Conservation (phyloP, 2,113 vertebrate genomes). For the Brachypteracias leptosomus region DNA sequence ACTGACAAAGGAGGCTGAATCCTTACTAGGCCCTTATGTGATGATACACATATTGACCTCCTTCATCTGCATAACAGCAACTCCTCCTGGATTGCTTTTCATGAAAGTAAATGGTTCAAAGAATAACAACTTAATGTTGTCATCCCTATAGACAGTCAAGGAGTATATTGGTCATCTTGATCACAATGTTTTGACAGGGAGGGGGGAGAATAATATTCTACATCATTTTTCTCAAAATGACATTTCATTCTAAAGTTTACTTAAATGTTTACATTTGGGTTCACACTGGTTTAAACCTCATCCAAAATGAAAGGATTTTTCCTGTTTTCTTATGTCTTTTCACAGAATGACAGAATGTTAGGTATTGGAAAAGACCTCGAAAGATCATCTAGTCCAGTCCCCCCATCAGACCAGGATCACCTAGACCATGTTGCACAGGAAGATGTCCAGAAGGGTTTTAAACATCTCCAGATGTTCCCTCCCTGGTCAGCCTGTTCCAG, state of each 20-base stretch:
- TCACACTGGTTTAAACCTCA: neutral
- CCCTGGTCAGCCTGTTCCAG: too few species aligned
- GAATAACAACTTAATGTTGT: fast-evolving
- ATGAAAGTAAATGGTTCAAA: neutral
- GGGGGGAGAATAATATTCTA: neutral
- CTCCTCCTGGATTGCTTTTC: neutral
- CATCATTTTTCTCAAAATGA: neutral
- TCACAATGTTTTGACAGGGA: neutral
- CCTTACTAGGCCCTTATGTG: neutral
- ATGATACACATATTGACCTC: neutral
- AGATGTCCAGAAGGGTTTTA: too few species aligned
- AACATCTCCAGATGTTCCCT: too few species aligned
- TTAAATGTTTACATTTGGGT: neutral
- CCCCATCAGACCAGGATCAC: too few species aligned
- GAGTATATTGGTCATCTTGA: neutral
- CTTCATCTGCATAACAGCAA: neutral
- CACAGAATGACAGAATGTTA: too few species aligned
- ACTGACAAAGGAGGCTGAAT: neutral
- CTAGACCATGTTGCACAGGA: too few species aligned
- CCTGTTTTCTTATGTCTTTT: neutral
- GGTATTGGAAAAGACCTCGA: too few species aligned
- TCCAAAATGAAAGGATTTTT: neutral
- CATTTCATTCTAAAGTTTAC: neutral
- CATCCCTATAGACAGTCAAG: neutral
- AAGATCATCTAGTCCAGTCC: too few species aligned